A percentile compares a stretch with the other conserved stretches of the same genome.
Evolutionary conservation across 2,888 invertebrate species (phyloP).

Genomic region (Perizoma affinitatum): DNA sequence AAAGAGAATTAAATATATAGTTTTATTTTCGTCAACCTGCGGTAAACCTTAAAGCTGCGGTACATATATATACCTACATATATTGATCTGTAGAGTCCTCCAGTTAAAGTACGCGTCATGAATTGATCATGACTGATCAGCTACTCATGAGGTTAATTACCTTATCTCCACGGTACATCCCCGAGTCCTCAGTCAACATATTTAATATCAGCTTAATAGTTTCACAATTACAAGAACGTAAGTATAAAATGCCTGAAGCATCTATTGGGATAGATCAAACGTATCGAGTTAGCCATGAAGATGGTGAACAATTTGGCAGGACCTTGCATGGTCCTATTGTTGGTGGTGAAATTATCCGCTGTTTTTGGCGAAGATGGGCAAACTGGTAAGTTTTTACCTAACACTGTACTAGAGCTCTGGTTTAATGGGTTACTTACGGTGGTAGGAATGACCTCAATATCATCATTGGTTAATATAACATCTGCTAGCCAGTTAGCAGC

Average conservation of each 20-base stretch:
- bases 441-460: too few species aligned
- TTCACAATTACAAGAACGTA: background rate
- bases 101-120: too few species aligned
- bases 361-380: background rate
- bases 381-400: slow-evolving; percentile 2
- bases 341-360: background rate
- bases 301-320: background rate
- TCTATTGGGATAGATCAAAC: background rate
- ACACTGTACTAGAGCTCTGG: background rate
- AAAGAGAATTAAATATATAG: too few species aligned
- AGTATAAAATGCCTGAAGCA: slow-evolving; percentile 1
- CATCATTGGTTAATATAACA: too few species aligned
- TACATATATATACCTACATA: too few species aligned
- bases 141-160: too few species aligned
- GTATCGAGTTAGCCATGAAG: slow-evolving; percentile 4
- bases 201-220: background rate
- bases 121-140: too few species aligned
- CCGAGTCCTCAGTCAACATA: slow-evolving; percentile 3
- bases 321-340: slow-evolving; percentile 3
- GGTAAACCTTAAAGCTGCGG: too few species aligned
- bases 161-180: slow-evolving; percentile 8
- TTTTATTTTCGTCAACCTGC: too few species aligned
- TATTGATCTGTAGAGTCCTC: too few species aligned
- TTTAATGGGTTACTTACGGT: too few species aligned
- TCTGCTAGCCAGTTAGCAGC: too few species aligned